Conservation (phyloP, 2,113 vertebrate species). For the Apus apus region DNA sequence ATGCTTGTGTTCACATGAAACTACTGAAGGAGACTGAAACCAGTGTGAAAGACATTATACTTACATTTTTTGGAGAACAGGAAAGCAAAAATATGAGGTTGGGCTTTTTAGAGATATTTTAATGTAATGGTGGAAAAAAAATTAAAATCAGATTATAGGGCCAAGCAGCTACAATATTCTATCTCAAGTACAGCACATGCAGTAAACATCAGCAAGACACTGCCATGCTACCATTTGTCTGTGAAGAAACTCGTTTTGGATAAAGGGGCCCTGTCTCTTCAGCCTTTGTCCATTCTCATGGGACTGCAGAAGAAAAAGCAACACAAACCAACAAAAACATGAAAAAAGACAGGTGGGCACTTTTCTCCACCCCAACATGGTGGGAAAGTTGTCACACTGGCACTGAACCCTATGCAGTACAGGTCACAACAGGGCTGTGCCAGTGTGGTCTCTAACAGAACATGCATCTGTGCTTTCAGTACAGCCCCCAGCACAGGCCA, state of each 20-base stretch:
- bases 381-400: background rate
- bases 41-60: background rate
- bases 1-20: background rate
- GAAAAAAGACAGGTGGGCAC: background rate
- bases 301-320: background rate
- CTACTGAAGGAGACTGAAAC: background rate
- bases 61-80: background rate
- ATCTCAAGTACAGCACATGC: background rate
- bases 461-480: accelerated
- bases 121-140: background rate
- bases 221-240: background rate
- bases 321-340: background rate
- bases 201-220: background rate
- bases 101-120: background rate
- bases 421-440: background rate
- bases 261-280: background rate
- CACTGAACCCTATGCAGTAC: background rate
- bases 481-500: background rate
- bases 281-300: background rate
- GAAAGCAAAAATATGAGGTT: background rate
- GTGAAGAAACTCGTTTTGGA: background rate
- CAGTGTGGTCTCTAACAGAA: background rate
- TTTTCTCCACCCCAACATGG: background rate
- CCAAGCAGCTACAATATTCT: background rate
- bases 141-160: background rate